Evolutionary conservation across 2,113 vertebrate species (phyloP), one percentile per base, ranked within the genome.

Genomic region (Entosphenus tridentatus): DNA sequence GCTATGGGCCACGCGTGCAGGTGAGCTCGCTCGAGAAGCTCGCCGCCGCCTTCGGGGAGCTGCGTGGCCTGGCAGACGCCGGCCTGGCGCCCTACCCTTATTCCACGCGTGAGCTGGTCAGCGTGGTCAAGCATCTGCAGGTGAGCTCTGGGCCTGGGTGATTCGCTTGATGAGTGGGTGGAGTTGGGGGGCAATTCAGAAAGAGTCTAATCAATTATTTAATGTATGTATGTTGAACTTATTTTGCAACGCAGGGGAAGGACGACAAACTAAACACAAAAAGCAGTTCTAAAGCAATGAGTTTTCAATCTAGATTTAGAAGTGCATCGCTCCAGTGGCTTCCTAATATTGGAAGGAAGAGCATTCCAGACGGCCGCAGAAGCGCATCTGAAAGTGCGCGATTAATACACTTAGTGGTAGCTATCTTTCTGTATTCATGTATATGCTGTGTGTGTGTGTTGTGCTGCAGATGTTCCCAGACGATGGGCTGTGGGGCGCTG

Each of bases 61-160:
- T 98, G 65, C 80, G 92, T 71, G 81, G 75, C 57, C 85, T 98
- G 82, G 93, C 92, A 17, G 92, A 96, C 77, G 87, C 88, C 78
- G 92, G 90, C 68, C 82, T 85, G 73, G 96, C 96, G 76, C 85
- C 82, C n/a, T 96, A 98, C 73, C 93, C 93, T 3, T 98, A 98
- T 73, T 98, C 92, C 67, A 96, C 90, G 57, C 80, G 92, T 73
- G 93, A 98, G 79, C 90, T 96, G 73, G 89, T 98, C 76, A 98
- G 88, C 78, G 88, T 98, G 11, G 89, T 98, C 68, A 95, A 85
- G 75, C 93, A 98, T 74, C 82, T 98, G 57, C 87, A 98, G 89
- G 93, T 98, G 80, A 67, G 70, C 65, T 57, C 39, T 39, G 39
- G 39, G 39, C 39, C 39, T 39, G 39, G 39, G 39, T 39, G 39